phyloP scores from a whole-genome alignment of 1,140 invertebrate species.

The Lucilia sericata region DNA sequence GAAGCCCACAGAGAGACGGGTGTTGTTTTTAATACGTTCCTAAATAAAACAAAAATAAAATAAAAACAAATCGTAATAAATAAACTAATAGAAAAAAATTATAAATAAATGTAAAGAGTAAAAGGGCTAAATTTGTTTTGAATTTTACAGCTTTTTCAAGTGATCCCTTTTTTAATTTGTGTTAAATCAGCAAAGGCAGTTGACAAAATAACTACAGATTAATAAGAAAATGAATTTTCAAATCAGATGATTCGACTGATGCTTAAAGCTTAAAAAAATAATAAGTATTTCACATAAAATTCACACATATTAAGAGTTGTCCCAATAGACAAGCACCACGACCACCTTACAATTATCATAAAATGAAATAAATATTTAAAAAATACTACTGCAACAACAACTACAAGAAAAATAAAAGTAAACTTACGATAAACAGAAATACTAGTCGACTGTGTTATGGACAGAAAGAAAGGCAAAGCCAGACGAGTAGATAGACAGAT shows the following conservation, averaged over 20 bases:
- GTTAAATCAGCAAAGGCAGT: too few relatives aligned
- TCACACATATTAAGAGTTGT: neutral
- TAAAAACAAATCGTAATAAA: constrained; percentile 23
- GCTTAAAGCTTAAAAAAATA: too few relatives aligned
- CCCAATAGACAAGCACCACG: neutral
- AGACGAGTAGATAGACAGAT: neutral
- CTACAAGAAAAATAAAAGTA: constrained; percentile 2
- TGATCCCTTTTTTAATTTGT: neutral
- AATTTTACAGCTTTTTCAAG: neutral
- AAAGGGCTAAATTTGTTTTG: constrained; percentile 12
- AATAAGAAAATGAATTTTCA: neutral
- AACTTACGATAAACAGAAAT: neutral
- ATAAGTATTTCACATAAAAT: neutral
- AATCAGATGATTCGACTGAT: neutral
- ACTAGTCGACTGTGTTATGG: neutral
- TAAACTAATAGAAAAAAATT: neutral
- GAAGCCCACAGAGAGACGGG: constrained; percentile 21
- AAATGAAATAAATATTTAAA: neutral
- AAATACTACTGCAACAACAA: constrained; percentile 2
- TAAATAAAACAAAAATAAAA: neutral
- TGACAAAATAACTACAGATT: neutral
- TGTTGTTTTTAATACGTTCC: neutral
- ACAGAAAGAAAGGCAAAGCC: neutral
- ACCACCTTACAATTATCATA: constrained; percentile 4
- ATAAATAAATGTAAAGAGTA: constrained; percentile 6